These are phyloP conservation scores for Leiothrix lutea DNA, from an alignment of 2,113 vertebrate genomes.

Conservation along the genomic window DNA sequence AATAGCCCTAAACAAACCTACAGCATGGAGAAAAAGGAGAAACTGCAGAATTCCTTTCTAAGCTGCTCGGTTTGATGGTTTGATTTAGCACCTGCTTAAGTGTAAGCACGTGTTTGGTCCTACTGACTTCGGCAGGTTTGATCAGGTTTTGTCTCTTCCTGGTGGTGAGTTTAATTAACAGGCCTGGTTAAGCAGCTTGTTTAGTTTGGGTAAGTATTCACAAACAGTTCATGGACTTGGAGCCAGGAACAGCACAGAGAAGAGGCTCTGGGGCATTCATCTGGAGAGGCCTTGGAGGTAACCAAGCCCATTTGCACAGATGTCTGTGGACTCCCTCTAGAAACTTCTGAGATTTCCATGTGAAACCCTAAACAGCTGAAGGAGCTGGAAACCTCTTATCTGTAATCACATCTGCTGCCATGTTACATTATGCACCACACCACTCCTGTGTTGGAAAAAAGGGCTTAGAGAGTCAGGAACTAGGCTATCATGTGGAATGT, in stretches of 20 bases:
- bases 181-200: neutral
- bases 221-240: accelerated
- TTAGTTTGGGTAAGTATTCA: neutral
- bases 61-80: neutral
- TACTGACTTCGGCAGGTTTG: neutral
- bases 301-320: neutral
- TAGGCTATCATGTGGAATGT: neutral
- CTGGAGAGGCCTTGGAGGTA: neutral
- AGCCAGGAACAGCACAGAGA: neutral
- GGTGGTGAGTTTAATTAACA: neutral
- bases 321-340: neutral
- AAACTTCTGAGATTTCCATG: neutral
- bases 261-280: neutral
- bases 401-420: neutral
- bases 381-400: neutral
- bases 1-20: neutral
- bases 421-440: neutral
- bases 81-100: neutral
- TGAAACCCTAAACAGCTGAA: neutral
- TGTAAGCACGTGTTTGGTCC: neutral
- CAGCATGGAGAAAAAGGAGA: neutral
- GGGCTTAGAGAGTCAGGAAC: neutral
- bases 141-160: neutral
- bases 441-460: neutral
- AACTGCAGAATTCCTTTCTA: neutral